Base-by-base conservation (phyloP, 2,113 vertebrate genomes). In the Poecilia latipinna region DNA sequence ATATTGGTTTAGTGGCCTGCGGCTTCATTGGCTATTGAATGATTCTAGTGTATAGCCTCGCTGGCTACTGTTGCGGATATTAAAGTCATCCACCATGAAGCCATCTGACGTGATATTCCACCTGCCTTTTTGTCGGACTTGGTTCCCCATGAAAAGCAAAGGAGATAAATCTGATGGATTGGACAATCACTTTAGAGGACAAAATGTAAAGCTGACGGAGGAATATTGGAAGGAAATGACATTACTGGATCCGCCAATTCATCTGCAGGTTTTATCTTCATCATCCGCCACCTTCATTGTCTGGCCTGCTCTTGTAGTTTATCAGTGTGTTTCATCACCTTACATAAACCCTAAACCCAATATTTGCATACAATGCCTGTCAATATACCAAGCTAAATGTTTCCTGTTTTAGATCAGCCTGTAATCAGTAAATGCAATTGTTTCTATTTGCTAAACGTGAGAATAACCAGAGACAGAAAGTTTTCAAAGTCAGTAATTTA, bases 31-130 rank as follows among this genome's bases (percentile, higher is more conserved):
- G 86, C 87, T 84, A 82, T 87, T 91, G 89, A 93, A 89, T 85
- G 89, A 92, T 94, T 91, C 85, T 76, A 86, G 89, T 66, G 72
- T 85, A 84, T 82, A 82, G 89, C 81, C 80, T 92, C 70, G 68
- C 85, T 89, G 84, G 88, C 88, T 83, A 88, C 82, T 79, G 88
- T 72, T 77, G 85, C 79, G 87, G 90, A 94, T 92, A 93, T 94
- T 92, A 94, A 94, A 94, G 90, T 86, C 86, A 94, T 94, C 87
- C 80, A 90, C 79, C 92, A 92, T 91, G 89, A 93, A 88, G 78
- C 84, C 73, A 61, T 88, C 82, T 82, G 88, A 92, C 88, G 88
- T 85, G 90, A 90, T 88, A 90, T 89, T 87, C 87, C 80, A 61
- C 76, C 51, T 68, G 67, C 85, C 80, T 82, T 87, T 82, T 82